Evolutionary conservation across 1,140 invertebrate genomes (phyloP).

Genomic region (Camponotus floridanus): DNA sequence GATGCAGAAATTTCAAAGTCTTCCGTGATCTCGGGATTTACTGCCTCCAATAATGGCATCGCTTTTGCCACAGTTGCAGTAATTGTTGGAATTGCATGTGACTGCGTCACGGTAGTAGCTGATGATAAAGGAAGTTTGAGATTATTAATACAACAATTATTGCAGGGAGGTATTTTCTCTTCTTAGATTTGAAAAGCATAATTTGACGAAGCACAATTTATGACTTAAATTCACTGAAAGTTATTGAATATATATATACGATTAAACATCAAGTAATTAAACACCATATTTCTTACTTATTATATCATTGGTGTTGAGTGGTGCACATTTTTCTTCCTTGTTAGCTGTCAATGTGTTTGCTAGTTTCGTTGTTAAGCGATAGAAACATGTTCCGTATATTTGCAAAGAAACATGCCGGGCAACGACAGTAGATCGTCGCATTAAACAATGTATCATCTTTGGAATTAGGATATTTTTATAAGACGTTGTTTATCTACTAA

Average conservation of each 20-base stretch:
- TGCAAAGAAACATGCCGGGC: slow-evolving; percentile 42
- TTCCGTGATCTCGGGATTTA: not conserved
- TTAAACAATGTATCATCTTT: slow-evolving; percentile 50
- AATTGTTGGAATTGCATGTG: slow-evolving; percentile 13
- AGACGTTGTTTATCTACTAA: not conserved
- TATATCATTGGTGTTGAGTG: slow-evolving; percentile 39
- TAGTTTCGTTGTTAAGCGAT: slow-evolving; percentile 48
- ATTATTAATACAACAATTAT: not conserved
- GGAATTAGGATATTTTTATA: slow-evolving; percentile 9
- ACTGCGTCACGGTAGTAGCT: slow-evolving; percentile 51
- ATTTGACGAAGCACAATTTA: not conserved
- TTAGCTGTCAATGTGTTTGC: slow-evolving; percentile 30
- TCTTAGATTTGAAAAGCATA: not conserved
- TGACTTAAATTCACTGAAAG: not conserved
- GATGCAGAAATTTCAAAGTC: slow-evolving; percentile 46
- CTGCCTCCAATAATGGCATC: slow-evolving; percentile 52
- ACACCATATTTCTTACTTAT: slow-evolving; percentile 48
- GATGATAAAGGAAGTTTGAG: not conserved
- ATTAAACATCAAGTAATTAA: not conserved
- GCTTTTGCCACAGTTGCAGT: slow-evolving; percentile 35
- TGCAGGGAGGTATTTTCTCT: not conserved
- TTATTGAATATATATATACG: not conserved
- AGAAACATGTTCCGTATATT: slow-evolving; percentile 11
- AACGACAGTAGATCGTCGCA: slow-evolving; percentile 23
- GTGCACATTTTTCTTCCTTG: slow-evolving; percentile 43